Evolutionary conservation across 2,888 invertebrate species (phyloP).

Genomic region (Cryptocheilus praepositus): DNA sequence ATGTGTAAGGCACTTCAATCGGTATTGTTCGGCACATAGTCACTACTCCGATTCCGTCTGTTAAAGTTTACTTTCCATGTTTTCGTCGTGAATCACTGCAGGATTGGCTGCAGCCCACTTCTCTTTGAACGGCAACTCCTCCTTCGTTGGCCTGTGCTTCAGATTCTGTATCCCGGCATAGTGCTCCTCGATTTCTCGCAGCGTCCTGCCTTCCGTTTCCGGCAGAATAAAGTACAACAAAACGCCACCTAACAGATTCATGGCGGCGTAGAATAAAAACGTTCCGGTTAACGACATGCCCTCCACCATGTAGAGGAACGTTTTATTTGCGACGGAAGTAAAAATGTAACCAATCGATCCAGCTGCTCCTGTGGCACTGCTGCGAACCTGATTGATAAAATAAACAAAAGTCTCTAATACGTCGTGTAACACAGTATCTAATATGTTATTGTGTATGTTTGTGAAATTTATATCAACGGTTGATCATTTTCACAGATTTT

Average conservation of each 20-base stretch:
- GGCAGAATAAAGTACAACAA: conserved; percentile 83
- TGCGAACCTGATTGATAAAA: conserved; percentile 76
- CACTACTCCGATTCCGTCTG: too few species aligned
- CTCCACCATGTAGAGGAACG: conserved; percentile 81
- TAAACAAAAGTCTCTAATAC: too few species aligned
- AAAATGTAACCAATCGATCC: conserved; percentile 86
- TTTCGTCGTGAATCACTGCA: conserved; percentile 62
- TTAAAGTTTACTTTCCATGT: conserved; percentile 65
- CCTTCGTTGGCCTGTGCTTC: conserved; percentile 62
- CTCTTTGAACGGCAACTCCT: conserved; percentile 58
- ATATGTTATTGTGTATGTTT: too few species aligned
- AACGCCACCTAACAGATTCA: conserved; percentile 81
- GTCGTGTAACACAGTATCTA: too few species aligned
- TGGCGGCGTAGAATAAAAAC: conserved; percentile 82
- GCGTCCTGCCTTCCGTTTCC: conserved; percentile 88
- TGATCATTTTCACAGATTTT: too few species aligned
- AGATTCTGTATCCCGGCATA: conserved; percentile 79
- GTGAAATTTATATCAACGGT: too few species aligned
- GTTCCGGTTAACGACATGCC: conserved; percentile 82
- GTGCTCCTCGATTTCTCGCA: conserved; percentile 84
- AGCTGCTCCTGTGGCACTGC: conserved; percentile 84
- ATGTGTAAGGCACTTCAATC: too few species aligned
- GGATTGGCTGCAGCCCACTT: conserved; percentile 72
- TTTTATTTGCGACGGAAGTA: conserved; percentile 85
- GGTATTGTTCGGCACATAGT: too few species aligned